Evolutionary conservation across 2,888 invertebrate species (phyloP).

Genomic region (Dasysyrphus tricinctus): DNA sequence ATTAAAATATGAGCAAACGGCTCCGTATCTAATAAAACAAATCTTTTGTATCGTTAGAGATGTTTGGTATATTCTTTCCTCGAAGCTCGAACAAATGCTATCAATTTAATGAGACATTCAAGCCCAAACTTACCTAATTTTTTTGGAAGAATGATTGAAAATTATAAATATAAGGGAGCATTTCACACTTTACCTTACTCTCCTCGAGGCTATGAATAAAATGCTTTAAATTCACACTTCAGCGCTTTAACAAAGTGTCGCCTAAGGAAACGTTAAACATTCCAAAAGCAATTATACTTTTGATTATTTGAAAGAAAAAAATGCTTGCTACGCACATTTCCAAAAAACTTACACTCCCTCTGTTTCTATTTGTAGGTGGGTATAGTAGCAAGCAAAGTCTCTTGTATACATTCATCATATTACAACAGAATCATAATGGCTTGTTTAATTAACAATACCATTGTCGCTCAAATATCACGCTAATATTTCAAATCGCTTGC

Average conservation of each 20-base stretch:
- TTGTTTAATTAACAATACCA: constrained; percentile 68
- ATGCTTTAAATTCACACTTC: constrained; percentile 37
- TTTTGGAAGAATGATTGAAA: constrained; percentile 12
- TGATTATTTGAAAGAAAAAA: constrained; percentile 9
- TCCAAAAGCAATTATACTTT: constrained; percentile 35
- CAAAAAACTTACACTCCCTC: not conserved
- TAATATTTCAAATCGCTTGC: constrained; percentile 67
- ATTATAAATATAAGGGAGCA: not conserved
- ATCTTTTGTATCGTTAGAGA: not conserved
- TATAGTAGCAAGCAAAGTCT: too few relatives aligned
- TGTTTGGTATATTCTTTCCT: too few relatives aligned
- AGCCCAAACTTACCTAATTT: not conserved
- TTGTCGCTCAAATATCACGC: constrained; percentile 73
- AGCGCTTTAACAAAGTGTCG: constrained; percentile 24
- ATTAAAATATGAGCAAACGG: too few relatives aligned
- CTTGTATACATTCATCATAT: constrained; percentile 32
- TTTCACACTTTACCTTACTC: constrained; percentile 1
- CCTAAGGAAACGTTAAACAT: constrained; percentile 34
- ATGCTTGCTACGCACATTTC: constrained; percentile 15
- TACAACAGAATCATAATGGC: constrained; percentile 59
- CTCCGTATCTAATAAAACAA: too few relatives aligned
- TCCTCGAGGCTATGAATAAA: constrained; percentile 23
- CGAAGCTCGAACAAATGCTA: not conserved
- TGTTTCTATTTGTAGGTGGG: not conserved
- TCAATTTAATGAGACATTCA: constrained; percentile 6